phyloP scores from a whole-genome alignment of 2,797 vertebrate species.

The Echiichthys vipera region DNA sequence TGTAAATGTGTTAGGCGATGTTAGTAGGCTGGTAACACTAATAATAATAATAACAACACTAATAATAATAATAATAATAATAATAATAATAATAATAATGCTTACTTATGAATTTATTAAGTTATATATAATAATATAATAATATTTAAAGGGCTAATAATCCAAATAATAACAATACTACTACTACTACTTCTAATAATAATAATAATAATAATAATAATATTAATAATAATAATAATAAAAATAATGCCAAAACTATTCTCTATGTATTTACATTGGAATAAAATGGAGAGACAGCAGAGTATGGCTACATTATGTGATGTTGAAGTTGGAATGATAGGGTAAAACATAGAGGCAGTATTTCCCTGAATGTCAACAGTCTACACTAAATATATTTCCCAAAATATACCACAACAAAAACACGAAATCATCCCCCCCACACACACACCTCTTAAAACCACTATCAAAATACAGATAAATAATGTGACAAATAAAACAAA shows the following conservation, averaged over 20 bases:
- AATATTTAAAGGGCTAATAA: not conserved
- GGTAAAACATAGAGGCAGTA: not conserved
- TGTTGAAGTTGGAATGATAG: not conserved
- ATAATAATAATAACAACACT: conserved; percentile 2
- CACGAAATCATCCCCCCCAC: not conserved
- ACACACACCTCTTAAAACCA: too few species aligned
- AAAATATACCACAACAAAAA: not conserved
- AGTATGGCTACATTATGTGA: not conserved
- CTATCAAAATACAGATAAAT: too few species aligned
- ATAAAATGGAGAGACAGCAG: not conserved
- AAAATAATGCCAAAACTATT: not conserved
- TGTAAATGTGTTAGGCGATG: conserved; percentile 38
- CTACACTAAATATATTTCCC: not conserved
- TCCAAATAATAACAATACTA: not conserved
- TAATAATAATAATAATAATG: conserved; percentile 10
- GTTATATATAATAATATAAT: too few species aligned
- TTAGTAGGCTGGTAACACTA: not conserved
- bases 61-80: conserved; percentile 18
- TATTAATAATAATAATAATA: not conserved
- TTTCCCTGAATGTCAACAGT: not conserved
- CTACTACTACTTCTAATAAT: too few species aligned
- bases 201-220: not conserved
- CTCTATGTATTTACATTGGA: not conserved
- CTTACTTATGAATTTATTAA: too few species aligned
- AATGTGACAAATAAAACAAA: not conserved